Conservation (phyloP, 2,888 invertebrate genomes). For the Cheiracanthium punctorium region DNA sequence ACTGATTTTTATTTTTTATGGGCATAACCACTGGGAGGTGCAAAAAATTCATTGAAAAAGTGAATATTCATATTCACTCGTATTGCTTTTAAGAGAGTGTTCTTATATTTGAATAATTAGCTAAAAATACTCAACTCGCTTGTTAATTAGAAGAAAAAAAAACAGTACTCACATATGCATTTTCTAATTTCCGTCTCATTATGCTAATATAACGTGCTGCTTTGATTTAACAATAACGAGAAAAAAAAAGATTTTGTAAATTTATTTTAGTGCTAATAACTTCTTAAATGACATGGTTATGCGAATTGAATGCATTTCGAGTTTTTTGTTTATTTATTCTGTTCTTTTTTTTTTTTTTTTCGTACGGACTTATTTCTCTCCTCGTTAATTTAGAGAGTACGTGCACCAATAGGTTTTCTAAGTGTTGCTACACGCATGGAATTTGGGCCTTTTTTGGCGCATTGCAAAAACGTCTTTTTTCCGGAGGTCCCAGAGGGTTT, state of each 20-base stretch:
- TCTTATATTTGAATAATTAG: conserved; percentile 61
- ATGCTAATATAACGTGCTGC: conserved; percentile 54
- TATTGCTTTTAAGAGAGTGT: conserved; percentile 19
- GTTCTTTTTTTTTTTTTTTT: background rate
- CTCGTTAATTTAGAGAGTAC: conserved; percentile 41
- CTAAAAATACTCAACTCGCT: conserved; percentile 39
- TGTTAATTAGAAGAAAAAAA: conserved; percentile 44
- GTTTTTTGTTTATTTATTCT: conserved; percentile 17
- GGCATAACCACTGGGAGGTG: conserved; percentile 9
- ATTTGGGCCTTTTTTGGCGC: conserved; percentile 7
- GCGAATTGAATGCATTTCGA: conserved; percentile 5
- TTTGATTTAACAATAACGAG: conserved; percentile 24
- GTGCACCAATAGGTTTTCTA: background rate
- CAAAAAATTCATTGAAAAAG: conserved; percentile 63
- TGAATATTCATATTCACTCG: conserved; percentile 59
- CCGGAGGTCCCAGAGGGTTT: conserved; percentile 50
- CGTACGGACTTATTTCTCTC: too few relatives aligned
- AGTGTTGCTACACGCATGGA: background rate
- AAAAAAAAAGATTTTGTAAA: conserved; percentile 22
- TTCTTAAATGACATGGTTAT: conserved; percentile 63
- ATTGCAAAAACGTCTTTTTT: conserved; percentile 21
- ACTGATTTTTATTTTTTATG: conserved; percentile 37
- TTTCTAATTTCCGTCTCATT: conserved; percentile 63
- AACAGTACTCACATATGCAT: background rate
- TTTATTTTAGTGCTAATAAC: conserved; percentile 56